These are phyloP conservation scores for Aphodius granarius DNA, from an alignment of 2,888 invertebrate genomes.

Conservation along the genomic window DNA sequence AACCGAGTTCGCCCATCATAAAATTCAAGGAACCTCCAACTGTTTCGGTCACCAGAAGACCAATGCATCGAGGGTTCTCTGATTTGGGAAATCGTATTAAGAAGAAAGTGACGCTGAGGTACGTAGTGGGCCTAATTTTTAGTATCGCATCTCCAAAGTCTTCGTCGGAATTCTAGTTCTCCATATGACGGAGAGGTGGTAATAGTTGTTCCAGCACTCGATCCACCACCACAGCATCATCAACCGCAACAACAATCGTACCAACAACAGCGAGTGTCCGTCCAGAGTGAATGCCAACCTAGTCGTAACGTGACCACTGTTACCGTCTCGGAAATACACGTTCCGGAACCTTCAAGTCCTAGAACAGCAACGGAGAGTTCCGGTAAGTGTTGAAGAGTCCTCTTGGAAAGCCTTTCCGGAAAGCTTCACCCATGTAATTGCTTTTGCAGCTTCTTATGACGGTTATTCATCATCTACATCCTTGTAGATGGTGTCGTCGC, in stretches of 20 bases:
- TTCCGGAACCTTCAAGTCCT: slow-evolving; percentile 56
- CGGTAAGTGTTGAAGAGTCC: slow-evolving; percentile 56
- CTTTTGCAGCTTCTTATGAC: slow-evolving; percentile 71
- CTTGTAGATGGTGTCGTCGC: slow-evolving; percentile 61
- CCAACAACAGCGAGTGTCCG: slow-evolving; percentile 28
- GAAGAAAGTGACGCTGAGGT: slow-evolving; percentile 85
- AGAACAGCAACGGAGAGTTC: slow-evolving; percentile 66
- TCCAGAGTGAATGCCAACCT: slow-evolving; percentile 18
- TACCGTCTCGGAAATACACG: slow-evolving; percentile 24
- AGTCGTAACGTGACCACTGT: slow-evolving; percentile 37
- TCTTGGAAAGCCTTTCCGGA: not conserved
- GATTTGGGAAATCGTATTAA: slow-evolving; percentile 80
- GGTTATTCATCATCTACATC: slow-evolving; percentile 73
- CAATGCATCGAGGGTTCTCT: slow-evolving; percentile 71
- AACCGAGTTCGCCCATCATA: slow-evolving; percentile 75
- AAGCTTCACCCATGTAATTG: slow-evolving; percentile 35
- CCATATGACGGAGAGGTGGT: slow-evolving; percentile 56
- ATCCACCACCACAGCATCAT: slow-evolving; percentile 42
- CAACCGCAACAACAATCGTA: slow-evolving; percentile 36
- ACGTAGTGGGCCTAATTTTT: slow-evolving; percentile 45
- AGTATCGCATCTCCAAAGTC: slow-evolving; percentile 35
- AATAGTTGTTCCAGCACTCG: slow-evolving; percentile 58
- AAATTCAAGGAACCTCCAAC: slow-evolving; percentile 56
- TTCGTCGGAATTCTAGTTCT: slow-evolving; percentile 28
- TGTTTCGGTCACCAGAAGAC: slow-evolving; percentile 58